Evolutionary conservation across 2,888 invertebrate species (phyloP).

Genomic region (Loripinus fragilis): DNA sequence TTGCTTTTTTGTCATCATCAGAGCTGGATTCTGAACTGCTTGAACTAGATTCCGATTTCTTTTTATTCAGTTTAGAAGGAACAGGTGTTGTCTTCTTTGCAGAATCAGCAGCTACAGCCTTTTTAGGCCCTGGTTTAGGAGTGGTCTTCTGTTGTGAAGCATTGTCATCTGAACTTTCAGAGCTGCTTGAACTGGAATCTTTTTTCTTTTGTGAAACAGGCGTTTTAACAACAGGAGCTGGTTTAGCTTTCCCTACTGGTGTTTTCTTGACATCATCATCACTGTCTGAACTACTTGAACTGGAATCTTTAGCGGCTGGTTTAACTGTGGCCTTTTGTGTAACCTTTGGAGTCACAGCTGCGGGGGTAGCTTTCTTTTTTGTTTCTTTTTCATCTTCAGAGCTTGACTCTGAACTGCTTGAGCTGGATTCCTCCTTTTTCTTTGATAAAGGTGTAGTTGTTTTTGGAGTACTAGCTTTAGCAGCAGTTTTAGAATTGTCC

Average conservation of each 20-base stretch:
- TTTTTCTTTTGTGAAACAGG: constrained; percentile 24
- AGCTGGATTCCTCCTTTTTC: constrained; percentile 44
- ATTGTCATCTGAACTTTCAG: constrained; percentile 50
- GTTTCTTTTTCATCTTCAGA: constrained; percentile 27
- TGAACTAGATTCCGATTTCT: constrained; percentile 25
- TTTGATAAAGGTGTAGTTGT: constrained; percentile 29
- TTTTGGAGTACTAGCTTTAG: constrained; percentile 30
- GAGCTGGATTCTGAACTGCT: constrained; percentile 44
- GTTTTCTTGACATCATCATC: constrained; percentile 49
- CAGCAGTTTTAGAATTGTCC: constrained; percentile 20
- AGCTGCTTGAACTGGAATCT: constrained; percentile 45
- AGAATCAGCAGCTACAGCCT: constrained; percentile 23
- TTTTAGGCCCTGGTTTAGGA: not conserved
- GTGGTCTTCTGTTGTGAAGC: constrained; percentile 19
- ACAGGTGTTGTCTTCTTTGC: constrained; percentile 7
- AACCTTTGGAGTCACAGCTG: constrained; percentile 27
- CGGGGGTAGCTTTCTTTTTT: not conserved
- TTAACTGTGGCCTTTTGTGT: constrained; percentile 25
- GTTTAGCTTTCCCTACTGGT: constrained; percentile 1
- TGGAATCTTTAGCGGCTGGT: constrained; percentile 27
- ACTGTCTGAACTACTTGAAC: constrained; percentile 47
- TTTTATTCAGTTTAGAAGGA: not conserved
- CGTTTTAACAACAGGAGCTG: constrained; percentile 17
- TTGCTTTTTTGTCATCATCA: constrained; percentile 30
- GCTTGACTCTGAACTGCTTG: constrained; percentile 47